Base-by-base conservation (phyloP, 1,140 invertebrate genomes). In the Drosophila triauraria region DNA sequence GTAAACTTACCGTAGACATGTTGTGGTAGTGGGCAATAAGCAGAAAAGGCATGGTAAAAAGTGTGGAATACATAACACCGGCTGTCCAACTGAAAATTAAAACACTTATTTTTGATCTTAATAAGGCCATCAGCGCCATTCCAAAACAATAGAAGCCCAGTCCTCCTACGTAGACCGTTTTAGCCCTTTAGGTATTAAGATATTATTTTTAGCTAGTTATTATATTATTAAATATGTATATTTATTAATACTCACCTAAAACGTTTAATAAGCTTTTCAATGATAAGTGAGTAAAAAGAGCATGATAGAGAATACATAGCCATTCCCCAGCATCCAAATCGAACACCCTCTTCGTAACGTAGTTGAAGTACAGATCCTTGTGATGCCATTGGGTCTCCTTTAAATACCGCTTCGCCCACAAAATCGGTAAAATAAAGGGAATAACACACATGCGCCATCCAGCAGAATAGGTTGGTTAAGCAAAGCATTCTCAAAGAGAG, bases 371-470 rank as follows among this genome's bases (percentile, higher is more conserved):
- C 64, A 2, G 95, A 95, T 12, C 96, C 96, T 50, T 95, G 94
- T 0, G 95, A 94, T 53, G 96, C 97, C 94, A 95, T 96, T 25
- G 98, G 98, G 94, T 98, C 95, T 0, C 98, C 98, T n/a, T 95
- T 94, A 91, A 97, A 99, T n/a, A 99, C 97, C 32, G 97, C 96
- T 93, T 99, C 98, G 0, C 98, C 98, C 7, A 99, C 98, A 92
- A 99, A 99, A 93, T 99, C 98, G 0, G 98, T 99, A 92, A 99
- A 99, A 93, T 99, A 99, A 0, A 99, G 93, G 0, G 98, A 99
- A 91, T 99, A 99, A 92, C 98, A 99, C 2, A 99, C 97, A 62
- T 99, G 96, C 0, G 98, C 97, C 97, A 98, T 99, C 98, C 98
- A 99, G 90, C 97, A 99, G 93, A 99, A 99, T 1, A 99, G 94